Evolutionary conservation across 2,113 vertebrate species (phyloP), one percentile per base, ranked within the genome.

Genomic region (Fregata magnificens): DNA sequence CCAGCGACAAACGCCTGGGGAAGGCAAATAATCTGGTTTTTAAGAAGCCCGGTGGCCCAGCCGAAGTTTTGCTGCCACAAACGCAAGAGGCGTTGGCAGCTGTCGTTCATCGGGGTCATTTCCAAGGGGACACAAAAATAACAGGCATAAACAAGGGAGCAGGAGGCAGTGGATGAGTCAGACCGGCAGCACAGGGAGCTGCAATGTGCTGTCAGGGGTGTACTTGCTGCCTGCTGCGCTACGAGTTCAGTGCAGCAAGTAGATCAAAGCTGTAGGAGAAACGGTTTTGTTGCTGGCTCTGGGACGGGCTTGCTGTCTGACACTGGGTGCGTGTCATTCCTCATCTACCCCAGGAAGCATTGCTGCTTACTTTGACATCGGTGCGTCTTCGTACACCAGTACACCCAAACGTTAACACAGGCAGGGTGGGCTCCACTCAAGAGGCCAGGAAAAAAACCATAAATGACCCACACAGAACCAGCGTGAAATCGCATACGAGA

Each of bases 1-100:
- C 12, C 26, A 1, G 6, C 61, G 7, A 0, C 25, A 2, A 18
- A 5, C 0, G 11, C 65, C 32, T 0, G 8, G 6, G 22, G 13
- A n/a, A 17, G 17, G 55, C 5, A 6, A 42, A 44, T 1, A 2
- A 11, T 0, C 36, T 0, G 34, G 1, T 6, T 32, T 65, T 25
- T 5, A 8, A 24, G 34, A 0, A 56, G 81, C 67, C 28, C 76
- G 2, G 59, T 2, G 17, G 59, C 49, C 20, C 49, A 5, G 82
- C 77, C 4, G 42, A 19, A 36, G 55, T 15, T 81, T 6, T 36
- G 42, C 78, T 9, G 87, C 42, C 38, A 3, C 52, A 10, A 25
- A 49, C 1, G 5, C 19, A 5, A 34, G 29, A n/a, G 25, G 6
- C 2, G 3, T 26, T 3, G 24, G 73, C n/a, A 16, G 80, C 8